phyloP scores from a whole-genome alignment of 2,888 invertebrate genomes.

The Chymomyza caudatula region DNA sequence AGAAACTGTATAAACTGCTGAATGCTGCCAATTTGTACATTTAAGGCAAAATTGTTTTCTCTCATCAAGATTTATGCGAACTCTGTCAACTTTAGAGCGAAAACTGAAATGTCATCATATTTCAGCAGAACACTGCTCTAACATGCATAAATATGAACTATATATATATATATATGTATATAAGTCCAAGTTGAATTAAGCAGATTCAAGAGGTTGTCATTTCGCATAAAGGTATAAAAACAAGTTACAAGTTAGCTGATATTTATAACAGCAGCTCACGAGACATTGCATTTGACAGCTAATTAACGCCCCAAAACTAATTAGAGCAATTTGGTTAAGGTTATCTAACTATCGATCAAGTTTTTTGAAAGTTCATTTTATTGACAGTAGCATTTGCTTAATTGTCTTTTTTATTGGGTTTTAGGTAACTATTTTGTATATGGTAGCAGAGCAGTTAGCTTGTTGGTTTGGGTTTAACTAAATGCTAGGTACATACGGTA shows the following conservation, averaged over 20 bases:
- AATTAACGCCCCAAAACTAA: slow-evolving; percentile 42
- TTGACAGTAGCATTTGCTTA: slow-evolving; percentile 1
- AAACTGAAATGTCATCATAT: not conserved
- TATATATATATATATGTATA: no score
- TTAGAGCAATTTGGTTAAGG: not conserved
- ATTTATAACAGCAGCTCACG: not conserved
- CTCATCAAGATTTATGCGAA: slow-evolving; percentile 55
- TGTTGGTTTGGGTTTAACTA: not conserved
- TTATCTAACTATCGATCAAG: not conserved
- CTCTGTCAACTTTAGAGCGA: not conserved
- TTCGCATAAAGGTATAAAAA: not conserved
- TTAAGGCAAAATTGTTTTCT: slow-evolving; percentile 46
- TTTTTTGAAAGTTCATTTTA: not conserved
- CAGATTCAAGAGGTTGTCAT: no score
- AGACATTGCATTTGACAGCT: slow-evolving; percentile 46
- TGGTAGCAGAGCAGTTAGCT: not conserved
- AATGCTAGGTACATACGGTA: not conserved
- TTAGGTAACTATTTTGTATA: not conserved
- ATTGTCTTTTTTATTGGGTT: not conserved
- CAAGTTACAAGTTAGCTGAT: not conserved
- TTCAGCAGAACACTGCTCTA: no score
- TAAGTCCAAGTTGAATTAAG: not conserved
- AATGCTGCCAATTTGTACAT: slow-evolving; percentile 60
- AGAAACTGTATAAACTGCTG: slow-evolving; percentile 46
- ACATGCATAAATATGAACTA: not conserved